These are phyloP conservation scores for Pollenia labialis DNA, from an alignment of 2,888 invertebrate species.

Conservation along the genomic window DNA sequence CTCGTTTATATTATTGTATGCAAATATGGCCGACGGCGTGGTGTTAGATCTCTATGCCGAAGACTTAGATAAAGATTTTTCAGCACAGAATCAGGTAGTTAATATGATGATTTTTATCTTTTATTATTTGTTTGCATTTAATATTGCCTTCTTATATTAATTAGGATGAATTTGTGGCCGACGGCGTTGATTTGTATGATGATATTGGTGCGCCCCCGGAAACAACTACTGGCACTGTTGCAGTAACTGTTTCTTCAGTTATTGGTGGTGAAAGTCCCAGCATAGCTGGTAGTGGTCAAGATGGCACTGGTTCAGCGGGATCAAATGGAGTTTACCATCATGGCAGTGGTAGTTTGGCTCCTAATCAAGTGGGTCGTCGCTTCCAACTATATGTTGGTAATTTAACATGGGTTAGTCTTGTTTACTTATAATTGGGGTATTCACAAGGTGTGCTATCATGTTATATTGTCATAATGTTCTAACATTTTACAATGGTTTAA, in stretches of 20 bases:
- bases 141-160: neutral
- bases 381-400: conserved; percentile 98
- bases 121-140: neutral
- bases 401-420: conserved; percentile 95
- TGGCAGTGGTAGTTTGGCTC: conserved; percentile 88
- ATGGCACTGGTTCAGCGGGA: conserved; percentile 84
- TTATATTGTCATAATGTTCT: too few species aligned
- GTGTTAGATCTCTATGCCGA: conserved; percentile 99
- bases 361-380: conserved; percentile 90
- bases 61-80: conserved; percentile 97
- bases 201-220: conserved; percentile 95
- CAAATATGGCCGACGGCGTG: conserved; percentile 95
- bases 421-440: neutral
- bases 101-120: neutral
- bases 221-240: conserved; percentile 85
- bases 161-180: conserved; percentile 84
- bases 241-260: conserved; percentile 85
- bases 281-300: conserved; percentile 84
- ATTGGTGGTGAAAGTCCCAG: conserved; percentile 85
- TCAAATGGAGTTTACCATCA: conserved; percentile 90
- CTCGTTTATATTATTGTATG: conserved; percentile 44
- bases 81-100: conserved; percentile 87
- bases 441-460: too few species aligned
- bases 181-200: conserved; percentile 97
- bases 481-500: too few species aligned